Percentiles rank a stretch among this genome's conserved stretches.
Evolutionary conservation across 2,113 vertebrate species (phyloP).

Genomic region (Brachirus orientalis): DNA sequence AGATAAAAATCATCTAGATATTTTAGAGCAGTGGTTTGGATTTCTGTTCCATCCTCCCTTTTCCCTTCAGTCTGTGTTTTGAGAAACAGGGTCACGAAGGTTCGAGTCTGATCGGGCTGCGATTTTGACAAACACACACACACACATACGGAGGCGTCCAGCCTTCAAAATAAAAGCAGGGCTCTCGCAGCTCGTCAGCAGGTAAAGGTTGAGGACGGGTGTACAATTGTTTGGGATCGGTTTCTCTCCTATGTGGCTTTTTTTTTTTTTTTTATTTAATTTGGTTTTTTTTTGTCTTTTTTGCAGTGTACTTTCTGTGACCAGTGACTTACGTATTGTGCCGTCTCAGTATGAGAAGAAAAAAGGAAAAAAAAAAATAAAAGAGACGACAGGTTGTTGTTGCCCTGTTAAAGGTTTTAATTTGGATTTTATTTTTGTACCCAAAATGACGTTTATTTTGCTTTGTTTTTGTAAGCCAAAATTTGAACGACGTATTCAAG

Average conservation of each 20-base stretch:
- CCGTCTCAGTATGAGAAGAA: no score
- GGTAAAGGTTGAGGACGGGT: conserved; percentile 54
- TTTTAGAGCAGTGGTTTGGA: conserved; percentile 76
- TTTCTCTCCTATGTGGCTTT: conserved; percentile 61
- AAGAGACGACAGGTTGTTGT: conserved; percentile 31
- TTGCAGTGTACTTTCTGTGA: conserved; percentile 76
- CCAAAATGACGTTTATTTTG: conserved; percentile 69
- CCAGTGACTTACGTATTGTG: conserved; percentile 78
- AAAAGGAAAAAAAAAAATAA: conserved; percentile 30
- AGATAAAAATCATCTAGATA: conserved; percentile 70
- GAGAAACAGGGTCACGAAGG: conserved; percentile 46
- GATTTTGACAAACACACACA: conserved; percentile 11
- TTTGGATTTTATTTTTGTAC: conserved; percentile 84
- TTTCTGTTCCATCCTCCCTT: conserved; percentile 54
- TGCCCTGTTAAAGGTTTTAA: conserved; percentile 67
- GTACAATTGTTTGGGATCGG: conserved; percentile 60
- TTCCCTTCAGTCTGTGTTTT: conserved; percentile 52
- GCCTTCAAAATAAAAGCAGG: conserved; percentile 34
- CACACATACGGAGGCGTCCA: conserved; percentile 22
- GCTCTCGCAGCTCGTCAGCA: conserved; percentile 41
- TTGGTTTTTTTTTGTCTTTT: conserved; percentile 50
- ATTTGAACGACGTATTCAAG: conserved; percentile 64
- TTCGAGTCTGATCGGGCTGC: conserved; percentile 23
- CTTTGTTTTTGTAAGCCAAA: conserved; percentile 73
- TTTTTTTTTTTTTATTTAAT: conserved; percentile 36